Evolutionary conservation across 2,888 invertebrate genomes (phyloP).

Genomic region (Hanleya hanleyi): DNA sequence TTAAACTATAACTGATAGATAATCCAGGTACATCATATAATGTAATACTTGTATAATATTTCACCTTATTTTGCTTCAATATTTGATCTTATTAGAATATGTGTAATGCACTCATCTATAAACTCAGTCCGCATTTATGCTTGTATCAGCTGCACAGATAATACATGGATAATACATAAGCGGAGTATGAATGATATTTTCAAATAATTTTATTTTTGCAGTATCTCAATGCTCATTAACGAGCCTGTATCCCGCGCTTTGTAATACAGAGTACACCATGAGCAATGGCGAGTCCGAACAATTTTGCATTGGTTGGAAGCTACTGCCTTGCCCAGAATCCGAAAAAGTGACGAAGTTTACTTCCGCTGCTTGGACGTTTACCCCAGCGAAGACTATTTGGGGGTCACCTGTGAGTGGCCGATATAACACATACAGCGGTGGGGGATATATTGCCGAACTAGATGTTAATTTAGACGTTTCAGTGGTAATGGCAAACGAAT

Average conservation of each 20-base stretch:
- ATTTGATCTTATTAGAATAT: no score
- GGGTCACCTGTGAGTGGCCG: conserved; percentile 49
- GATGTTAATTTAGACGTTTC: conserved; percentile 50
- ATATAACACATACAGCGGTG: conserved; percentile 50
- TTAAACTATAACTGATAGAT: no score
- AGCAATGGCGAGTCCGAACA: conserved; percentile 36
- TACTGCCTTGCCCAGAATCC: conserved; percentile 32
- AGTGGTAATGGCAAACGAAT: conserved; percentile 43
- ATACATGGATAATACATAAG: no score
- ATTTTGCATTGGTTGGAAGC: conserved; percentile 46
- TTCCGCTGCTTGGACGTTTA: conserved; percentile 49
- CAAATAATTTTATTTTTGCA: neutral
- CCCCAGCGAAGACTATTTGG: conserved; percentile 46
- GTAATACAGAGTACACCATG: conserved; percentile 37
- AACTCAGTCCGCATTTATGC: no score
- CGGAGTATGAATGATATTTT: conserved; percentile 28
- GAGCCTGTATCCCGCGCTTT: conserved; percentile 28
- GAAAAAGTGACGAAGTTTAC: conserved; percentile 34
- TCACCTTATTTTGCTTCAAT: no score
- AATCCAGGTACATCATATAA: no score
- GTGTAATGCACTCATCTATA: no score
- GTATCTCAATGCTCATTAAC: conserved; percentile 29
- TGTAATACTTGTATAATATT: no score
- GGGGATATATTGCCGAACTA: conserved; percentile 58
- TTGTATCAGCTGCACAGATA: no score